Evolutionary conservation across 1,140 invertebrate species (phyloP), one percentile per base, ranked within the genome.

Genomic region (Drosophila arawakana): DNA sequence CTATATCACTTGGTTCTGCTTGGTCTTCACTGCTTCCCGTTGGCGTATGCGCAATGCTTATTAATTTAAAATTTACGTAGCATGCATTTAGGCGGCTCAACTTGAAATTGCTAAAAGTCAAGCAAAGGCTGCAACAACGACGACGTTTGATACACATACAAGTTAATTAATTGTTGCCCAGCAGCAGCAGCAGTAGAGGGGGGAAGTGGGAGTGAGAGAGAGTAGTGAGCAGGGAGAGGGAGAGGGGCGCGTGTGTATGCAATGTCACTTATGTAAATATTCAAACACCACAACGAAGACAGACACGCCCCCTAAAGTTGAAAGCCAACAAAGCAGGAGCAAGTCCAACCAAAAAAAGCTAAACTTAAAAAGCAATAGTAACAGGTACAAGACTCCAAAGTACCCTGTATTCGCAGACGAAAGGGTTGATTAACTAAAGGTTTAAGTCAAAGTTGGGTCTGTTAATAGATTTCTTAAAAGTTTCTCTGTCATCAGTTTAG

Each of bases 181-280:
- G 70, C 71, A 63, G 41, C 57, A 60, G n/a, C n/a, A n/a, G 10
- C 41, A 52, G 44, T 57, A 47, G 13, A 9, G 15, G 37, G 55
- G 34, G 37, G n/a, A 7, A 57, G 39, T 34, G n/a, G 11, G 35
- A 15, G n/a, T 1, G 49, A 8, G 15, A 7, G 39, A 3, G 18
- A n/a, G 39, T n/a, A 7, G 11, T 18, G 3, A 21, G n/a, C 6
- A 18, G 52, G 30, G 37, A 8, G 55, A 18, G 62, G 1, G 55
- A 3, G 47, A 37, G 25, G 39, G 43, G 54, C 7, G 25, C 3
- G 35, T 15, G 67, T 68, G 50, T 80, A 62, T 88, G 78, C 73
- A 80, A 68, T 88, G 83, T 80, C 83, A 89, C 84, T 88, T 88
- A 82, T 88, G 85, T 84, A 88, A 88, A 88, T 88, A 88, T 88